Conservation (phyloP, 2,797 vertebrate species). For the Falco biarmicus region DNA sequence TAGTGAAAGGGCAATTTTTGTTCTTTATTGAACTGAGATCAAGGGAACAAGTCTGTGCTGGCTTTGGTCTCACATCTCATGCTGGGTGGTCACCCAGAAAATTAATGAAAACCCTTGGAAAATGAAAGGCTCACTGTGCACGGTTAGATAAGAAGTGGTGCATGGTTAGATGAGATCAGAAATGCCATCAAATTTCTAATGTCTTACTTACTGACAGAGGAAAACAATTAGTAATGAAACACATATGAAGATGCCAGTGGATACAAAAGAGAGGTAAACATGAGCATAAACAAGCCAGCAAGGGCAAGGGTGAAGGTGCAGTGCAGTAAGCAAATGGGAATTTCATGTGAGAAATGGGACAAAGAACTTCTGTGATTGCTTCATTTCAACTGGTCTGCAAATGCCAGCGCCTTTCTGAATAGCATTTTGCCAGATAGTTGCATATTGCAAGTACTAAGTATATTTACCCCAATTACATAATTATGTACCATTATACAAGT, state of each 20-base stretch:
- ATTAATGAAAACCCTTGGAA: not conserved
- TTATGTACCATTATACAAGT: constrained; percentile 45
- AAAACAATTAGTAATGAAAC: not conserved
- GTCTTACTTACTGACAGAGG: not conserved
- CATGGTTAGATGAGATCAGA: not conserved
- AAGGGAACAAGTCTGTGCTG: not conserved
- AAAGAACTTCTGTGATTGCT: not conserved
- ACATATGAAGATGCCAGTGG: not conserved
- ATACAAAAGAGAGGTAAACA: not conserved
- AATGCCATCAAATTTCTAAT: not conserved
- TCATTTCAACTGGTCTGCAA: not conserved
- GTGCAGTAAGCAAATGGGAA: not conserved
- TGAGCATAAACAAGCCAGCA: not conserved
- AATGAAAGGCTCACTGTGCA: not conserved
- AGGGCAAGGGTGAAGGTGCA: not conserved
- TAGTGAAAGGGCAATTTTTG: not conserved
- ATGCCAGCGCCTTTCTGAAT: not conserved
- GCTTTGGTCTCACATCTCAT: not conserved
- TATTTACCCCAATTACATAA: constrained; percentile 57
- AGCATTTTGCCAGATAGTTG: not conserved
- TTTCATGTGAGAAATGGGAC: not conserved
- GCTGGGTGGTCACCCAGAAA: not conserved
- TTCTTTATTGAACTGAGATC: not conserved
- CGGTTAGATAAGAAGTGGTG: not conserved
- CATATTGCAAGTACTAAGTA: constrained; percentile 2